Conservation (phyloP, 1,140 invertebrate genomes). For the Nasonia vitripennis region DNA sequence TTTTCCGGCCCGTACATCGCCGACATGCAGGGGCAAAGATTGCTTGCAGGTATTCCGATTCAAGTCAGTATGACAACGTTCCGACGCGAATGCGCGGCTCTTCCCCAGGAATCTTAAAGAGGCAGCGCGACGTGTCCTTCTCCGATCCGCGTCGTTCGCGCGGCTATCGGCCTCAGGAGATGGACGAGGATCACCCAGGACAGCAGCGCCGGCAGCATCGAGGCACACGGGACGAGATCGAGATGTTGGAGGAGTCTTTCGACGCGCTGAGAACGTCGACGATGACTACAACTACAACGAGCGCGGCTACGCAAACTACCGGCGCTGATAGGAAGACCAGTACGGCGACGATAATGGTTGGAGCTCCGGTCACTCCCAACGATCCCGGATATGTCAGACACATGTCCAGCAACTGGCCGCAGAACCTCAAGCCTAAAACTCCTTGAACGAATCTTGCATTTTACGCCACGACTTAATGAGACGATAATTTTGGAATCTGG, state of each 20-base stretch:
- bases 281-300: conserved; percentile 64
- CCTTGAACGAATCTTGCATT: not conserved
- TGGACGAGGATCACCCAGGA: conserved; percentile 59
- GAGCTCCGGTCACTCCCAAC: conserved; percentile 75
- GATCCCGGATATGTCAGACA: conserved; percentile 84
- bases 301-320: conserved; percentile 56
- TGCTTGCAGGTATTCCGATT: conserved; percentile 69
- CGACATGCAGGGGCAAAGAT: conserved; percentile 50
- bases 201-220: conserved; percentile 2
- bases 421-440: conserved; percentile 6
- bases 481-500: too few relatives aligned
- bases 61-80: conserved; percentile 73
- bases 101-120: conserved; percentile 66
- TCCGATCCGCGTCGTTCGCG: conserved; percentile 65
- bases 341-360: not conserved
- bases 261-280: conserved; percentile 72
- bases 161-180: conserved; percentile 57
- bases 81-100: conserved; percentile 68
- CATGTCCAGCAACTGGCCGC: conserved; percentile 80
- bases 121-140: conserved; percentile 67
- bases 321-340: not conserved
- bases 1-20: conserved; percentile 38
- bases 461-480: too few relatives aligned
- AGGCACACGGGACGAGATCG: conserved; percentile 65
- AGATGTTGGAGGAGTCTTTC: conserved; percentile 73